phyloP scores from a whole-genome alignment of 2,888 invertebrate genomes.

The Drosophila nigritarsus region DNA sequence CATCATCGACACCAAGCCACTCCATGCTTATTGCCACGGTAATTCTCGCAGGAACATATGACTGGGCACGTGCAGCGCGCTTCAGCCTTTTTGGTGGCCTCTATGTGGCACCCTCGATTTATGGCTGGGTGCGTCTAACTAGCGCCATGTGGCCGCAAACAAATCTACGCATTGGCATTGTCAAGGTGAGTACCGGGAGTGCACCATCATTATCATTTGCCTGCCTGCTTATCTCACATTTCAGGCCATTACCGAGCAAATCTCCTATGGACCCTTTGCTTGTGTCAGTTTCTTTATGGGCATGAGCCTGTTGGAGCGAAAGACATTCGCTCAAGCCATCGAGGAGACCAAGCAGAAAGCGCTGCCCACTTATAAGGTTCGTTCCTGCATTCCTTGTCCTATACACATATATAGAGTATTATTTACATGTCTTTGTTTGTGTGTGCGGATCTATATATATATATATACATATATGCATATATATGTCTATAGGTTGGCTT shows the following conservation, averaged over 20 bases:
- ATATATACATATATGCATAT: constrained; percentile 27
- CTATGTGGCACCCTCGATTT: constrained; percentile 92
- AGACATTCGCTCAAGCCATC: constrained; percentile 87
- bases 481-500: constrained; percentile 85
- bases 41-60: constrained; percentile 86
- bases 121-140: constrained; percentile 91
- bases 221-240: constrained; percentile 20
- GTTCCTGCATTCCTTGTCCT: constrained; percentile 2
- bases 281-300: constrained; percentile 91
- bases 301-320: constrained; percentile 90
- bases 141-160: constrained; percentile 91
- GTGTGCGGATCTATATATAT: not conserved
- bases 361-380: constrained; percentile 88
- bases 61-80: constrained; percentile 89
- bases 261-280: constrained; percentile 91
- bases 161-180: constrained; percentile 89
- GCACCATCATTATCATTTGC: not conserved
- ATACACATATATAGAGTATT: not conserved
- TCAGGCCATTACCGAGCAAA: constrained; percentile 89
- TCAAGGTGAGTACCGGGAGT: constrained; percentile 86
- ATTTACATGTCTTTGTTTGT: not conserved
- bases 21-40: not conserved
- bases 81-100: constrained; percentile 91
- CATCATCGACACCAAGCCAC: not conserved
- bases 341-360: constrained; percentile 90